Base-by-base conservation (phyloP, 2,797 vertebrate species). In the Acrossocheilus fasciatus region DNA sequence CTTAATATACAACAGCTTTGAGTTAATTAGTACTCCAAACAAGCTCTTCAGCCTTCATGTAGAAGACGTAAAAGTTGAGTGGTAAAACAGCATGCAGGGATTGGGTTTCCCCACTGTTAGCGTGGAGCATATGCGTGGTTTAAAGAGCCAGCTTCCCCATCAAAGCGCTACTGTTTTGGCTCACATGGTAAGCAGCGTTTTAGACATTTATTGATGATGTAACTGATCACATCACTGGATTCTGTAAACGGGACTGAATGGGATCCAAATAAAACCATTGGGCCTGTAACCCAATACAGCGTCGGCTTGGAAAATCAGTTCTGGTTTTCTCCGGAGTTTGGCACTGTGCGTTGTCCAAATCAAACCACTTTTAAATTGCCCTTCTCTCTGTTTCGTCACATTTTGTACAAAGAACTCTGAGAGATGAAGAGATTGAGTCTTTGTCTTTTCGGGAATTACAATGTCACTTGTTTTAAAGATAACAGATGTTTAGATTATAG, bases 391-490 rank as follows among this genome's bases (percentile, higher is more conserved):
- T 92, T 94, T 94, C 90, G 92, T 94, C 90, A 90, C 92, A 91
- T 93, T 88, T 87, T 93, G 89, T 90, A 92, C 91, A 91, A 88
- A 91, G 90, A 92, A 92, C 91, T 91, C 77, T 15, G 34, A 47
- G 39, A 47, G 91, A 88, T 36, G 84, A 87, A 89, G 88, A 94
- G 94, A 95, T 95, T 94, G 93, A 93, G 92, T 92, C 93, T 96
- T 95, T 96, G 95, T 96, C 95, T 93, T 92, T 92, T 69, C 1
- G 15, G 78, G 94, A 95, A 95, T 96, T 95, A 96, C 94, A 95
- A 95, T 96, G 94, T 96, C 94, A 95, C 95, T 95, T 95, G 95
- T 95, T 95, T 95, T 95, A 94, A 75, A 95, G 95, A 95, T 96
- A 94, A 92, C 95, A 94, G 95, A 95, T 96, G 95, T 95, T 95